These are phyloP conservation scores for Neodon shergylaensis DNA, from an alignment of 2,113 vertebrate genomes.

Conservation along the genomic window DNA sequence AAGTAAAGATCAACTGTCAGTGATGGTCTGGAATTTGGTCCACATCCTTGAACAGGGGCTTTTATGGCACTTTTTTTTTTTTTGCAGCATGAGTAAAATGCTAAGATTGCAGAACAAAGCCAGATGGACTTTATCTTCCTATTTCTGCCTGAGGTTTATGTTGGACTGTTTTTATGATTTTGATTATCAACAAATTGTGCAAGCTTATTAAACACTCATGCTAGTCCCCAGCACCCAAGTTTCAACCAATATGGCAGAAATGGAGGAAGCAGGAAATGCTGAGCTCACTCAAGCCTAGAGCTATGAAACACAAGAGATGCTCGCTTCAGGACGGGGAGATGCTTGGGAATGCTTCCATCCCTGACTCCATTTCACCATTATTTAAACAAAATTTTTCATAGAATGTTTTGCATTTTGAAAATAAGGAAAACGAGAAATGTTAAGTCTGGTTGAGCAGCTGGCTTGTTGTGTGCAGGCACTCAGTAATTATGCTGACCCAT, in stretches of 20 bases:
- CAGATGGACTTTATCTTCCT: not conserved
- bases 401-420: slow-evolving; percentile 84
- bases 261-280: slow-evolving; percentile 58
- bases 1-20: not conserved
- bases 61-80: not conserved
- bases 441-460: slow-evolving; percentile 75
- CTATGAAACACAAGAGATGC: slow-evolving; percentile 62
- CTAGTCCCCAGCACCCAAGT: not conserved
- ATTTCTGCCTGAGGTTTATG: not conserved
- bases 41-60: not conserved
- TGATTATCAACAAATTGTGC: not conserved
- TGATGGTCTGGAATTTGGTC: not conserved
- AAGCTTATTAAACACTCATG: not conserved
- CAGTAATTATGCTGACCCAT: slow-evolving; percentile 84
- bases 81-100: not conserved
- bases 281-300: slow-evolving; percentile 69
- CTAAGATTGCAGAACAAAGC: not conserved
- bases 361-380: slow-evolving; percentile 59
- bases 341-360: slow-evolving; percentile 72
- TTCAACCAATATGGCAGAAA: not conserved
- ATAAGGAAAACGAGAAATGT: slow-evolving; percentile 83
- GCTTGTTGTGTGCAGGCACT: slow-evolving; percentile 73
- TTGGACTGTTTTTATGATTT: not conserved
- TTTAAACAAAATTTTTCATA: slow-evolving; percentile 85
- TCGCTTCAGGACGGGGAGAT: slow-evolving; percentile 68